Percentiles rank a stretch among this genome's conserved stretches.
These are phyloP conservation scores for Drosophila setifemur DNA, from an alignment of 1,140 invertebrate genomes.

Conservation along the genomic window DNA sequence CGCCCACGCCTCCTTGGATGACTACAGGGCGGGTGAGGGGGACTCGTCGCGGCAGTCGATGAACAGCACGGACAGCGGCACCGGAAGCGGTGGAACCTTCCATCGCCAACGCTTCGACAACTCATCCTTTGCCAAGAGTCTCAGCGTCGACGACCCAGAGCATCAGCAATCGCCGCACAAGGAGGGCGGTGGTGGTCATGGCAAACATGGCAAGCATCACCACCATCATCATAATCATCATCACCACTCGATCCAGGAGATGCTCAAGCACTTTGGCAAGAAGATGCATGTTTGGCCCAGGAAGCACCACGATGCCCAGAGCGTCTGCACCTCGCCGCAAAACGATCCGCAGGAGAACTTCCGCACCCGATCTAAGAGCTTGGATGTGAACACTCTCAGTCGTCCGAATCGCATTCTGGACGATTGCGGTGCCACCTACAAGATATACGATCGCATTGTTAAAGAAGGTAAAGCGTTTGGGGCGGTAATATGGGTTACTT, in stretches of 20 bases:
- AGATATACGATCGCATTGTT: constrained; percentile 91
- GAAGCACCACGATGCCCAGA: constrained; percentile 83
- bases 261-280: constrained; percentile 88
- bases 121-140: constrained; percentile 84
- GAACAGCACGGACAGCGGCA: constrained; percentile 52
- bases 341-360: constrained; percentile 86
- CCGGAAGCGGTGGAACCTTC: constrained; percentile 7
- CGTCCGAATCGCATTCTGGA: constrained; percentile 83
- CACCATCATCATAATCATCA: constrained; percentile 84
- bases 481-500: not conserved
- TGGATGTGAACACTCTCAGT: constrained; percentile 86
- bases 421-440: constrained; percentile 91
- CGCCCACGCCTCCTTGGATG: constrained; percentile 66
- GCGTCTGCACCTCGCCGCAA: constrained; percentile 82
- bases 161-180: constrained; percentile 59
- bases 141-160: constrained; percentile 78
- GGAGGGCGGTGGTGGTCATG: constrained; percentile 60
- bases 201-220: constrained; percentile 69
- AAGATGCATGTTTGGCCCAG: constrained; percentile 86
- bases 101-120: constrained; percentile 83
- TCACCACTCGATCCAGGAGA: constrained; percentile 88
- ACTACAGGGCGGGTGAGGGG: constrained; percentile 49
- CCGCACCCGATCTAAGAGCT: constrained; percentile 88
- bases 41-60: constrained; percentile 46
- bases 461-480: constrained; percentile 87